Conservation (phyloP, 2,113 vertebrate genomes). For the Sterna hirundo region DNA sequence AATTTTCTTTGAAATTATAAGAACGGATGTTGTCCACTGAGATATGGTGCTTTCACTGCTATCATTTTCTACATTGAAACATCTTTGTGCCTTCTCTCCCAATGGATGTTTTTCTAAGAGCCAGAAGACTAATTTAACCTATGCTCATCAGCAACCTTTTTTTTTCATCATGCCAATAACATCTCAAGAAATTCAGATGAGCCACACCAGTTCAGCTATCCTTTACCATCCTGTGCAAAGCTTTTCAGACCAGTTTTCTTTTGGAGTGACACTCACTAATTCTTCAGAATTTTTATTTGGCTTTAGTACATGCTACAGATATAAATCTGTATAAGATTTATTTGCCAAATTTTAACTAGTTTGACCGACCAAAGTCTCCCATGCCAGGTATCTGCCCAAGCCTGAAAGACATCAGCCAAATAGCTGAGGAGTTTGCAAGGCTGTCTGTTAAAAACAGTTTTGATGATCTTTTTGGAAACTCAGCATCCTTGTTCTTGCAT, state of each 20-base stretch:
- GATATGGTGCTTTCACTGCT: neutral
- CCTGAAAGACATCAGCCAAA: neutral
- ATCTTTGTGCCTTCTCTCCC: neutral
- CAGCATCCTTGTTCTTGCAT: neutral
- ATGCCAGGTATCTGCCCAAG: neutral
- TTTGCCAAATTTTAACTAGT: neutral
- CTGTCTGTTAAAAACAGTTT: neutral
- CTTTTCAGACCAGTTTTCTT: neutral
- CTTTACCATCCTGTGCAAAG: neutral
- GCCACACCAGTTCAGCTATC: neutral
- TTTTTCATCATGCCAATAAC: neutral
- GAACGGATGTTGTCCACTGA: neutral
- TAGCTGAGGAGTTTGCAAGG: neutral
- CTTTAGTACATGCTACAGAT: neutral
- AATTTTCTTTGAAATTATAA: neutral
- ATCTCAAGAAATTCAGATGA: neutral
- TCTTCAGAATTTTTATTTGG: neutral
- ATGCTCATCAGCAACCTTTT: neutral
- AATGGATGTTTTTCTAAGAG: neutral
- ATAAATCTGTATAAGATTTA: neutral
- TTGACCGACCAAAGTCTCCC: neutral
- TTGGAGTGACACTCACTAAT: neutral
- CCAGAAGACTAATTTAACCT: neutral
- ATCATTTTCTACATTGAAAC: neutral
- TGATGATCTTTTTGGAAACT: neutral